Conservation (phyloP, 2,113 vertebrate species). For the Falco punctatus region DNA sequence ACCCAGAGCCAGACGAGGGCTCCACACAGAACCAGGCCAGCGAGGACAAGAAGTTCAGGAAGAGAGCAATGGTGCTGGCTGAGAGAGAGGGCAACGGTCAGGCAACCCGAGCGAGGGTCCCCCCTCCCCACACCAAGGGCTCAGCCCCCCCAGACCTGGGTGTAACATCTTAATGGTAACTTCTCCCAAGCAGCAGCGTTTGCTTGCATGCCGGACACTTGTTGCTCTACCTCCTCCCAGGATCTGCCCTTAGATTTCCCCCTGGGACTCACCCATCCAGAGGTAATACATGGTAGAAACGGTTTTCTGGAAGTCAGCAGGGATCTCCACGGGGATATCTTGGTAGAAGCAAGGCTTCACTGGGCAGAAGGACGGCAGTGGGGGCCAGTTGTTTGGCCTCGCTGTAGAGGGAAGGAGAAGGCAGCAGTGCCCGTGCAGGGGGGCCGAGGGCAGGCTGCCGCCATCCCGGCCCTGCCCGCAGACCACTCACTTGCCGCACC, state of each 20-base stretch:
- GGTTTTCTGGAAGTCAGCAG: constrained; percentile 88
- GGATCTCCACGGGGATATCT: constrained; percentile 92
- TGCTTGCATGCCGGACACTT: fast-evolving
- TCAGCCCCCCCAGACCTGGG: background rate
- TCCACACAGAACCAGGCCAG: constrained; percentile 88
- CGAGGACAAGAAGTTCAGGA: constrained; percentile 89
- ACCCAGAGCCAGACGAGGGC: constrained; percentile 72
- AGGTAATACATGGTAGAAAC: constrained; percentile 95
- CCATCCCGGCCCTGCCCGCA: background rate
- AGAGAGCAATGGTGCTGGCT: constrained; percentile 84
- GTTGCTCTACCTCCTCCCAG: background rate
- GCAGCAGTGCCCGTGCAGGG: fast-evolving
- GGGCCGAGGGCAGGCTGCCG: fast-evolving
- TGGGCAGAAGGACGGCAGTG: constrained; percentile 89
- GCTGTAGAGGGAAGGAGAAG: constrained; percentile 59
- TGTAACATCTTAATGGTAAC: fast-evolving
- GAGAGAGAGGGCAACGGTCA: background rate
- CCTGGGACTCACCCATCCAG: constrained; percentile 89
- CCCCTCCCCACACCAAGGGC: background rate
- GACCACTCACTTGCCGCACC: constrained; percentile 74
- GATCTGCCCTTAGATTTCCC: background rate
- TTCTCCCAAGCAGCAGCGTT: background rate
- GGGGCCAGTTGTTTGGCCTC: constrained; percentile 94
- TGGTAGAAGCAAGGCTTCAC: constrained; percentile 96
- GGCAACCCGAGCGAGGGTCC: background rate